phyloP scores from a whole-genome alignment of 2,797 vertebrate species.

The Todus mexicanus region DNA sequence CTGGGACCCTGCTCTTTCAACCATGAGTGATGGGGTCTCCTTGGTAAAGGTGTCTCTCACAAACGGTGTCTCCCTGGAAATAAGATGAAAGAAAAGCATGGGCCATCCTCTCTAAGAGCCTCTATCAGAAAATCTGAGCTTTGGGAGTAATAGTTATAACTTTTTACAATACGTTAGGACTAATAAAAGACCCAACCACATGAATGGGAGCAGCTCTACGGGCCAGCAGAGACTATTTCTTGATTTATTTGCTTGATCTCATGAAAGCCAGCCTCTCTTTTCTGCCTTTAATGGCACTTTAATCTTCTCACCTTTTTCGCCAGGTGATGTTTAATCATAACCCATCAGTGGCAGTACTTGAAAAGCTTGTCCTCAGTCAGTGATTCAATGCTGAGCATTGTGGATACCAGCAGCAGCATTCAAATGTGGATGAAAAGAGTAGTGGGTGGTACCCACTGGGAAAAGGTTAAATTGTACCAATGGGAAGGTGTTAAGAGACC shows the following conservation, averaged over 20 bases:
- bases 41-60: not conserved
- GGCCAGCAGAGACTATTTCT: not conserved
- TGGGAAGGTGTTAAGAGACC: not conserved
- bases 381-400: not conserved
- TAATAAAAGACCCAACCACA: not conserved
- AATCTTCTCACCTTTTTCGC: not conserved
- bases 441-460: not conserved
- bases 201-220: not conserved
- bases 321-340: not conserved
- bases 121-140: not conserved
- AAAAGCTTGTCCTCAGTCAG: not conserved
- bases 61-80: not conserved
- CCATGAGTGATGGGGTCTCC: fast-evolving
- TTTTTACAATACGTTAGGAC: not conserved
- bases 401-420: not conserved
- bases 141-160: not conserved
- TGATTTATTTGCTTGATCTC: not conserved
- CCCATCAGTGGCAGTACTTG: not conserved
- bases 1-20: not conserved
- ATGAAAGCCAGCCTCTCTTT: not conserved
- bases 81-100: not conserved
- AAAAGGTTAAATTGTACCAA: not conserved
- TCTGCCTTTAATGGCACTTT: not conserved
- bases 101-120: not conserved
- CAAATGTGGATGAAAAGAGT: not conserved